Base-by-base conservation (phyloP, 2,797 vertebrate genomes). In the Fundulus diaphanus region DNA sequence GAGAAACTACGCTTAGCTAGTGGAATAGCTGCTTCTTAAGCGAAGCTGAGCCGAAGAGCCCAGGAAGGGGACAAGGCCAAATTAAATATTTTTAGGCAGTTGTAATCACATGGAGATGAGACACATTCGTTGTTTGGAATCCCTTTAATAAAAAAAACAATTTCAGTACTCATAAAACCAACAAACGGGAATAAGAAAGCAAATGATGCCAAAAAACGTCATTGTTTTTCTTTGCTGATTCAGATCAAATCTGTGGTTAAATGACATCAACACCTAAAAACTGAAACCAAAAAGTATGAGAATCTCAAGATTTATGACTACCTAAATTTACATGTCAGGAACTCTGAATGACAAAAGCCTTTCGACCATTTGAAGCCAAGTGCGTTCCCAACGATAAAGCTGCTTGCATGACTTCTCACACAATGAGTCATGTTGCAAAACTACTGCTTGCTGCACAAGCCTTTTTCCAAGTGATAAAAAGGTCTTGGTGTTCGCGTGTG, bases 351-450 rank as follows among this genome's bases (percentile, higher is more conserved):
- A 61, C 20, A 15, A 40, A 51, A 51, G 7, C 5, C 5, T 29
- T 57, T 44, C 20, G 16, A 44, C 20, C 29, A 33, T 74, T 35
- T 9, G 0, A 73, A 44, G 20, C 3, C 40, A 42, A 20, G 0
- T 8, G 35, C 1, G 29, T 74, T 29, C 0, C 18, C 56, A 59
- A n/a, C 20, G 48, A 74, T 54, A 74, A 33, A 65, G 24, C 11
- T 56, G 24, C 22, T 33, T 3, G 22, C 68, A 18, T 73, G 68
- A 68, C 44, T 48, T 0, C 68, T 69, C 51, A 79, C 66, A 37
- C 49, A 68, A n/a, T 80, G 72, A 81, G 37, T 82, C 35, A 82
- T 75, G 76, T 7, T 63, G 51, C 27, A 24, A 68, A 27, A 31
- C 57, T 40, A 29, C 35, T 80, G 69, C 44, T 74, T 7, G 52